Percentiles rank a stretch among this genome's conserved stretches.
Conservation (phyloP, 1,140 invertebrate species). For the Spodoptera frugiperda region DNA sequence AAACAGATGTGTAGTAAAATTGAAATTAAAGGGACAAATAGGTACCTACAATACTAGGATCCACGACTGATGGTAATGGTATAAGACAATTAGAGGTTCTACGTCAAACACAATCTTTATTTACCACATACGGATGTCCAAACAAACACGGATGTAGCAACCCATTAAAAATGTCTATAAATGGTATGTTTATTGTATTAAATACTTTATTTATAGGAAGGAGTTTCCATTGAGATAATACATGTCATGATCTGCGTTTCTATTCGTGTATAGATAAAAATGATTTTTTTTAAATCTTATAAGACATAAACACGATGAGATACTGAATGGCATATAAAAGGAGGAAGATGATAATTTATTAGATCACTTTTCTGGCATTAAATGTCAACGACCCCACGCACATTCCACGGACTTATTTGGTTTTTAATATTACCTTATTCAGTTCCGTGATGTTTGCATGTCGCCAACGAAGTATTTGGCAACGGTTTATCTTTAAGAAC, state of each 20-base stretch:
- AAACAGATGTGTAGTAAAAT: too few relatives aligned
- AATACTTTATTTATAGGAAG: too few relatives aligned
- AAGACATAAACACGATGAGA: too few relatives aligned
- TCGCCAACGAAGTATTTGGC: neutral
- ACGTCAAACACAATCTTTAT: constrained; percentile 1
- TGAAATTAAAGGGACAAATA: constrained; percentile 1
- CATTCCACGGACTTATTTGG: neutral
- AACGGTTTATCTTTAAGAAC: neutral
- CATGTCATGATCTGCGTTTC: too few relatives aligned
- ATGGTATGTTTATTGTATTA: too few relatives aligned
- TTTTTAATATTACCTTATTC: neutral
- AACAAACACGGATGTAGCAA: neutral
- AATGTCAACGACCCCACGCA: constrained; percentile 14
- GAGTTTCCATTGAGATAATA: too few relatives aligned
- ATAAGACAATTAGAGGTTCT: constrained; percentile 14
- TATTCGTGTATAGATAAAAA: too few relatives aligned
- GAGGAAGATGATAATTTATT: neutral
- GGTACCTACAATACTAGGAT: neutral
- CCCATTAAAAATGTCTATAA: too few relatives aligned
- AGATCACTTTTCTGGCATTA: neutral
- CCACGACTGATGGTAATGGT: constrained; percentile 13
- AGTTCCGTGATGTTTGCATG: neutral
- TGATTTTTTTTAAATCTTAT: too few relatives aligned
- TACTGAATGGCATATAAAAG: too few relatives aligned
- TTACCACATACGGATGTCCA: neutral